A percentile compares a stretch with the other conserved stretches of the same genome.
Conservation (phyloP, 2,888 invertebrate genomes). For the Noctua comes region DNA sequence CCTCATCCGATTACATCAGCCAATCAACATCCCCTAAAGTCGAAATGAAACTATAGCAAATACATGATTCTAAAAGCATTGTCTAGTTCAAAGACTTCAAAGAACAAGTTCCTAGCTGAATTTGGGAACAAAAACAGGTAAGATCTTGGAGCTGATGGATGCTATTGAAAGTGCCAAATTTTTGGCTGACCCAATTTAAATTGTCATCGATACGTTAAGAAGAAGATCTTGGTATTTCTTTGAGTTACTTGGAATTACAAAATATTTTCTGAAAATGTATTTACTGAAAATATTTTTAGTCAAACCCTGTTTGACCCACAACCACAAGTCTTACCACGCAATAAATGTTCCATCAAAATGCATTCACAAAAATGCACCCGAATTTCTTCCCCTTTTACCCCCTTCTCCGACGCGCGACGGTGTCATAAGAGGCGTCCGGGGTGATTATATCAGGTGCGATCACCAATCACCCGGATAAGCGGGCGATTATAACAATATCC, state of each 20-base stretch:
- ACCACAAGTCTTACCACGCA: not conserved
- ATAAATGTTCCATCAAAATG: slow-evolving; percentile 15
- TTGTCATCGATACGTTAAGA: too few species aligned
- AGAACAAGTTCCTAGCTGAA: not conserved
- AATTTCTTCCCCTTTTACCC: slow-evolving; percentile 26
- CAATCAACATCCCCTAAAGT: not conserved
- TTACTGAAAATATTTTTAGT: not conserved
- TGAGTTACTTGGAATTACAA: not conserved
- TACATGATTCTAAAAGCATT: not conserved
- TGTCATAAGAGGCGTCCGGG: slow-evolving; percentile 44
- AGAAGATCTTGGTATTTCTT: not conserved
- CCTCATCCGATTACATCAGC: not conserved
- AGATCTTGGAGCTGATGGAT: not conserved
- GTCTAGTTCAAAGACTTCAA: not conserved
- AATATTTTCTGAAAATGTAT: not conserved
- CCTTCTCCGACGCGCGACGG: not conserved
- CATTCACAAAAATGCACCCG: slow-evolving; percentile 23
- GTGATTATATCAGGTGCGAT: slow-evolving; percentile 55
- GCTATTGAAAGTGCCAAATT: too few species aligned
- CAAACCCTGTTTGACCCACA: not conserved
- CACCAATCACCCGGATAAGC: slow-evolving; percentile 52
- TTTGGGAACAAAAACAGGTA: not conserved
- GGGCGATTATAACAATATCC: slow-evolving; percentile 50
- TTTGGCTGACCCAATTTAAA: too few species aligned
- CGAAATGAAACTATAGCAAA: not conserved